Percentiles rank a stretch among this genome's conserved stretches.
phyloP scores from a whole-genome alignment of 2,888 invertebrate genomes.

The Xylocampa areola region DNA sequence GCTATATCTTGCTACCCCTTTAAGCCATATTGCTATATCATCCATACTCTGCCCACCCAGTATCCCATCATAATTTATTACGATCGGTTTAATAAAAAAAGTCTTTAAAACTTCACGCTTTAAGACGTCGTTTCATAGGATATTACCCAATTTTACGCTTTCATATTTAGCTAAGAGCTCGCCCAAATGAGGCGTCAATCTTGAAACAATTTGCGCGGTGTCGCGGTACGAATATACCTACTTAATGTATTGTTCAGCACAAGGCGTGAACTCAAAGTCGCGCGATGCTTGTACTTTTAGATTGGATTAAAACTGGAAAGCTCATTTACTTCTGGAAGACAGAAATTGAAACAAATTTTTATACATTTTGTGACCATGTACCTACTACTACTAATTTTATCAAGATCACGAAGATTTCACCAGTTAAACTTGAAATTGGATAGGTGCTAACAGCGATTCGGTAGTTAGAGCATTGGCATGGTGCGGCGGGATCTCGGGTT shows the following conservation, averaged over 20 bases:
- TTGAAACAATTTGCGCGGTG: neutral
- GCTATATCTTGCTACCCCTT: neutral
- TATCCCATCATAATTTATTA: slow-evolving; percentile 52
- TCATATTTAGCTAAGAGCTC: slow-evolving; percentile 71
- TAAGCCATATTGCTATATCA: slow-evolving; percentile 23
- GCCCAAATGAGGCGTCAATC: slow-evolving; percentile 14
- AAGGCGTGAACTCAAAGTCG: slow-evolving; percentile 3
- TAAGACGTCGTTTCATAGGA: slow-evolving; percentile 55
- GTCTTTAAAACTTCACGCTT: slow-evolving; percentile 49
- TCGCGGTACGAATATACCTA: too few relatives aligned
- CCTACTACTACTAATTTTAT: too few relatives aligned
- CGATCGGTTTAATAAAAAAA: slow-evolving; percentile 40
- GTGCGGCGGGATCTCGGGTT: too few relatives aligned
- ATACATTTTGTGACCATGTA: too few relatives aligned
- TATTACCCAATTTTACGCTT: slow-evolving; percentile 53
- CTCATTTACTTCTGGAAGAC: too few relatives aligned
- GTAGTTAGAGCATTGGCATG: too few relatives aligned
- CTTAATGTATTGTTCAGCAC: neutral
- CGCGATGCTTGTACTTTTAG: neutral
- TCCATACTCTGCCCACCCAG: slow-evolving; percentile 27
- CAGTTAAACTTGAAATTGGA: too few relatives aligned
- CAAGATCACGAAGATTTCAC: too few relatives aligned
- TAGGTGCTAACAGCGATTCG: too few relatives aligned
- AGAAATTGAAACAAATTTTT: too few relatives aligned
- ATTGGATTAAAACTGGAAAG: neutral